Evolutionary conservation across 2,113 vertebrate species (phyloP).

Genomic region (Lepus europaeus): DNA sequence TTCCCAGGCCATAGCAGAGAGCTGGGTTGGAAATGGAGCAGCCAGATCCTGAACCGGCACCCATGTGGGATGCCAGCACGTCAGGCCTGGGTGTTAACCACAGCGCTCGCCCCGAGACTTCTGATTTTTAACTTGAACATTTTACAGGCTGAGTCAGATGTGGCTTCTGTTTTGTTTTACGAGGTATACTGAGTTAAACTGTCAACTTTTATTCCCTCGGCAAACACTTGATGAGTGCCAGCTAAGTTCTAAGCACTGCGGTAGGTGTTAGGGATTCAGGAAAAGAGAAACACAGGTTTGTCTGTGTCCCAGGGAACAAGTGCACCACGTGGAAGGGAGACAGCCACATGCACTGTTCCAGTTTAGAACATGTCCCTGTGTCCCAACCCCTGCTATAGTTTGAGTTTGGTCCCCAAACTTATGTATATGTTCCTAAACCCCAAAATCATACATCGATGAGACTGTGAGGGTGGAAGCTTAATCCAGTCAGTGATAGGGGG

Average conservation of each 20-base stretch:
- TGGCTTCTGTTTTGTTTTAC: not conserved
- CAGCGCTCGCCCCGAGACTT: too few relatives aligned
- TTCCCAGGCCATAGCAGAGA: too few relatives aligned
- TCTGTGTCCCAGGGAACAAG: not conserved
- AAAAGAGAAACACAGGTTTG: not conserved
- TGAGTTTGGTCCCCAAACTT: too few relatives aligned
- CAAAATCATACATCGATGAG: too few relatives aligned
- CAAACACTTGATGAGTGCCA: not conserved
- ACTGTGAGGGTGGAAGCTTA: too few relatives aligned
- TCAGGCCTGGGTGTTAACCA: too few relatives aligned
- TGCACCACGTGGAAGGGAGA: fast-evolving
- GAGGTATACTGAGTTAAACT: not conserved
- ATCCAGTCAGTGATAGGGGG: too few relatives aligned
- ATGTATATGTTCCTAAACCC: too few relatives aligned
- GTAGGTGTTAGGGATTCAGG: not conserved
- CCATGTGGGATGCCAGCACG: too few relatives aligned
- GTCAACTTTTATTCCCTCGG: not conserved
- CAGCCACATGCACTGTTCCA: not conserved
- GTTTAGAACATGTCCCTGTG: not conserved
- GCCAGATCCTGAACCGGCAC: too few relatives aligned
- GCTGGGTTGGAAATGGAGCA: too few relatives aligned
- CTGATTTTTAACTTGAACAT: not conserved
- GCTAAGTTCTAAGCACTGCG: not conserved
- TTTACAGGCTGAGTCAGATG: not conserved
- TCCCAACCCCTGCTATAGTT: too few relatives aligned